phyloP scores from a whole-genome alignment of 2,888 invertebrate genomes.

The Acanthosepion lycidas region DNA sequence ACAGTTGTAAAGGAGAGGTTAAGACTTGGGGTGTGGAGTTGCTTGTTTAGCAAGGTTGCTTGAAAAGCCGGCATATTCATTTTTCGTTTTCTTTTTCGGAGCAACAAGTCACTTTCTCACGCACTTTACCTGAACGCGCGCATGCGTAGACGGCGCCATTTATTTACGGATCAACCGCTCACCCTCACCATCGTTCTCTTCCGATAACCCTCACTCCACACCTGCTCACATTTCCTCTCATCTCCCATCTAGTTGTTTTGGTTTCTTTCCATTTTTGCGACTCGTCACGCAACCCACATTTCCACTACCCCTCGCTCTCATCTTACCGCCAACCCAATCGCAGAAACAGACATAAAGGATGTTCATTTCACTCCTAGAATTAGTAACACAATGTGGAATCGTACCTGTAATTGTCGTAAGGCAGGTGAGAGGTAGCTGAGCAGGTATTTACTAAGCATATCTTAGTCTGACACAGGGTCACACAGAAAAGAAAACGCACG shows the following conservation, averaged over 20 bases:
- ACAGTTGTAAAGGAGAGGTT: not conserved
- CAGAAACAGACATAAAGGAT: not conserved
- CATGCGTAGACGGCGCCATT: constrained; percentile 33
- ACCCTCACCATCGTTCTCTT: not conserved
- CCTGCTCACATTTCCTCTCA: not conserved
- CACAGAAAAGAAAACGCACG: no score
- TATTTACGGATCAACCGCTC: constrained; percentile 18
- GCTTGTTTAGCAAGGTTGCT: not conserved
- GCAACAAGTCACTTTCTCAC: constrained; percentile 33
- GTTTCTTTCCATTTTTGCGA: not conserved
- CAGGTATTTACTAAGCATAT: no score
- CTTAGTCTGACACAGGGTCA: no score
- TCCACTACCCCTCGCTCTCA: not conserved
- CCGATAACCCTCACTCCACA: not conserved
- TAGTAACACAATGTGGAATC: not conserved
- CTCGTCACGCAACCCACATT: not conserved
- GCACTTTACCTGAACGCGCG: constrained; percentile 33
- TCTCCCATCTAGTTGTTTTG: not conserved
- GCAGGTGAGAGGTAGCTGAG: no score
- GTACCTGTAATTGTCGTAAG: not conserved
- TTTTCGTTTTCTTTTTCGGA: not conserved
- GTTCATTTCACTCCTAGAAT: not conserved
- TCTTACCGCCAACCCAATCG: not conserved
- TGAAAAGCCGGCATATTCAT: not conserved
- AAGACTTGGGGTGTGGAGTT: not conserved